Evolutionary conservation across 1,140 invertebrate species (phyloP), one percentile per base, ranked within the genome.

Genomic region (Alviniconcha marisindica): DNA sequence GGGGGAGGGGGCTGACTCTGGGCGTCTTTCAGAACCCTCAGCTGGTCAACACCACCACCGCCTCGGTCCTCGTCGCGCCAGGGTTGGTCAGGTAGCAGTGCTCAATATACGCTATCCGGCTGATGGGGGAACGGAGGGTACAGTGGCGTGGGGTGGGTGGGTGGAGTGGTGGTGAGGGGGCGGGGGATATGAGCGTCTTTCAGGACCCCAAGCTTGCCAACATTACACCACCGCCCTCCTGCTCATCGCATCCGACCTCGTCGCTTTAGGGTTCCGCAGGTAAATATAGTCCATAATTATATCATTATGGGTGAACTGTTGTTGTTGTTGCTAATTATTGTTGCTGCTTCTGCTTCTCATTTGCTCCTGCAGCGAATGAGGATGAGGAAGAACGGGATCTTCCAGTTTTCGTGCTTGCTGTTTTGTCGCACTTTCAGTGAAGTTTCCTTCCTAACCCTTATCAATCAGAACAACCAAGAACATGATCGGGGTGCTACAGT

Each of bases 11-110:
- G 31, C 12, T 21, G n/a, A n/a, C n/a, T 0, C 87, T 90, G 87
- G 90, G 88, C 18, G 79, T 90, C 10, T 88, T 91, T 73, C 81
- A 83, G 80, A 88, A 90, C 84, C 85, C 87, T 2, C 87, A 87
- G 28, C 83, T 91, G 18, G 90, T 88, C 71, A 89, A 87, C 81
- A 89, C 87, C 51, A 90, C 87, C 31, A 86, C 87, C 36, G 84
- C 90, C n/a, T 89, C 90, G 1, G 84, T 87, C 31, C 86, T 91
- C 18, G 83, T 91, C 31, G 84, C 89, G 2, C 87, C 89, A 1
- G 90, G 90, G 15, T 88, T 90, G 33, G 84, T 91, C 15, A 91
- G 90, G 90, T n/a, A n/a, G n/a, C n/a, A n/a, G n/a, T n/a, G n/a
- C n/a, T n/a, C n/a, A n/a, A n/a, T n/a, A n/a, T n/a, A n/a, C n/a